Conservation (phyloP, 2,888 invertebrate species). For the Corbicula japonica region DNA sequence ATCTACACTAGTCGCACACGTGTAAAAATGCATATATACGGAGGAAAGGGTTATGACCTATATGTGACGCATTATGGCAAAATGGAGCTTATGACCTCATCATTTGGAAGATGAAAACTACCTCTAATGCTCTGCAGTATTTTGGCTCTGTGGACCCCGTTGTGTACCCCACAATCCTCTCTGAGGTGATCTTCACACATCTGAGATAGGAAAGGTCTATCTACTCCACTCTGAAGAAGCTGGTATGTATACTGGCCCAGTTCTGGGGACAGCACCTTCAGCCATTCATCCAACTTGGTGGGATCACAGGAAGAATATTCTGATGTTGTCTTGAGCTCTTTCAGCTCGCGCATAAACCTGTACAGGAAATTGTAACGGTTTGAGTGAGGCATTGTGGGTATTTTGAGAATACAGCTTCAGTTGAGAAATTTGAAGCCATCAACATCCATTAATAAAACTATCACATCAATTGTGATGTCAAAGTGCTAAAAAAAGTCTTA, state of each 20-base stretch:
- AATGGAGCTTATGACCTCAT: no score
- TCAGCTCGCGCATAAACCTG: constrained; percentile 96
- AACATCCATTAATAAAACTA: no score
- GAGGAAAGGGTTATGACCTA: no score
- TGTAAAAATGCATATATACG: no score
- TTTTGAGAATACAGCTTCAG: not conserved
- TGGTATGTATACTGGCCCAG: constrained; percentile 98
- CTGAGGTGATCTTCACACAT: constrained; percentile 96
- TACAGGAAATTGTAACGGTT: constrained; percentile 1
- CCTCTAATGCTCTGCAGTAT: constrained; percentile 95
- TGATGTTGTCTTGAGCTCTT: constrained; percentile 97
- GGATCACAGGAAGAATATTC: constrained; percentile 98
- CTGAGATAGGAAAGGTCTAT: constrained; percentile 93
- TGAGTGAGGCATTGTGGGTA: not conserved
- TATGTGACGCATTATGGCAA: no score
- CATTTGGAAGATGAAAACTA: constrained; percentile 77
- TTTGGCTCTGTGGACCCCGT: constrained; percentile 97
- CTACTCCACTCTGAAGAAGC: constrained; percentile 98
- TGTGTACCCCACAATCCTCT: constrained; percentile 95
- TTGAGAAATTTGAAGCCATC: no score
- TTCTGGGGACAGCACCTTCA: constrained; percentile 94
- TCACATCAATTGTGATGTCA: no score
- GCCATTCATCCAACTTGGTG: constrained; percentile 90
- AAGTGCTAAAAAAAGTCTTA: no score
- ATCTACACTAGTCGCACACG: no score